A percentile compares a stretch with the other conserved stretches of the same genome.
Evolutionary conservation across 2,888 invertebrate genomes (phyloP).

Genomic region (Rotaria sp.): DNA sequence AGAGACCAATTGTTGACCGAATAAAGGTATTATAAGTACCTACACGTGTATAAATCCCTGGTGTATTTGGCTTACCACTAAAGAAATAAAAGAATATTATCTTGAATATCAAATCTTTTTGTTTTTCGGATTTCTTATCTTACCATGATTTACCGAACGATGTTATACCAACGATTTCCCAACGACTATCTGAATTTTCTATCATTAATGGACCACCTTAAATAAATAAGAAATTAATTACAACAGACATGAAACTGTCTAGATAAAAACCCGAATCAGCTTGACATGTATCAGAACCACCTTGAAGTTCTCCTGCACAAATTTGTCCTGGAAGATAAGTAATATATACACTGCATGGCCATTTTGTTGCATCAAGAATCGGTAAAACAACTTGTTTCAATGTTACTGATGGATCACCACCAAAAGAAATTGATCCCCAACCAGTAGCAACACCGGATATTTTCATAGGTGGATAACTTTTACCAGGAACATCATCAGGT

Average conservation of each 20-base stretch:
- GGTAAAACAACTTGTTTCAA: conserved; percentile 14
- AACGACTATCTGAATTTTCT: neutral
- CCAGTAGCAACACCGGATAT: neutral
- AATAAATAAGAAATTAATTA: neutral
- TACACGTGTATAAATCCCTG: conserved; percentile 21
- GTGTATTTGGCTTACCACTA: neutral
- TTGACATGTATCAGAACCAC: conserved; percentile 24
- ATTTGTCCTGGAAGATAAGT: neutral
- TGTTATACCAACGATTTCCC: conserved; percentile 5
- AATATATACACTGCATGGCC: neutral
- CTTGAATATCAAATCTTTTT: too few relatives aligned
- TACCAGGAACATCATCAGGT: neutral
- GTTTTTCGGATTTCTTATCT: neutral
- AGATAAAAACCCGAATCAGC: conserved; percentile 9
- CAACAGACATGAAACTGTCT: too few relatives aligned
- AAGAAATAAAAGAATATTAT: neutral
- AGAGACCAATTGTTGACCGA: neutral
- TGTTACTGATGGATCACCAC: neutral
- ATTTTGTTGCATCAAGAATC: neutral
- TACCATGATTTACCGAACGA: conserved; percentile 15
- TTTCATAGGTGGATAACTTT: conserved; percentile 7
- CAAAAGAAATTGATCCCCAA: neutral
- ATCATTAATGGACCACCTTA: conserved; percentile 15
- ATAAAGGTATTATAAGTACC: neutral
- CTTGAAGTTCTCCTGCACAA: neutral